Conservation (phyloP, 2,113 vertebrate genomes). For the Equus przewalskii region DNA sequence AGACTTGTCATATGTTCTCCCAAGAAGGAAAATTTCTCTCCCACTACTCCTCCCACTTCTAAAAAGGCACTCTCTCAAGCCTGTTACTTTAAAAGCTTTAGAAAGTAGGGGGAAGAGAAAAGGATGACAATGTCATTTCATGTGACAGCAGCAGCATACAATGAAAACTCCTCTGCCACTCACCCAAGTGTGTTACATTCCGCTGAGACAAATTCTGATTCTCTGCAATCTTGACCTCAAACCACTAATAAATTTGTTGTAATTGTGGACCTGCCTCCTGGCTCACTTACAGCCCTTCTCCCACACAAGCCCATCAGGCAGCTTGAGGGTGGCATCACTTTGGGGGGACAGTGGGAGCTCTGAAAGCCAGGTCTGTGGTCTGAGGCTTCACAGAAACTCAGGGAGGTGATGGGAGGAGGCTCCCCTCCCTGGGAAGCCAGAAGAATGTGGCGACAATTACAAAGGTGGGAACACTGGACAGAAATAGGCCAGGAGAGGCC, state of each 20-base stretch:
- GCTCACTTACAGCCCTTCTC: background rate
- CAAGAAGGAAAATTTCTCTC: conserved; percentile 13
- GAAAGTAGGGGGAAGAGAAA: background rate
- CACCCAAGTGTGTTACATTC: background rate
- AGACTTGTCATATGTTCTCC: background rate
- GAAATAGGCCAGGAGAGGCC: background rate
- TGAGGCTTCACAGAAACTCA: background rate
- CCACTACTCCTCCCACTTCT: background rate
- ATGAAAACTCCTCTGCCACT: background rate
- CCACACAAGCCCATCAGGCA: background rate
- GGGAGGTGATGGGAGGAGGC: background rate
- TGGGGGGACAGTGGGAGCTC: no score
- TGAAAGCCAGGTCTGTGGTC: background rate
- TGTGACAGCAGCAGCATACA: background rate
- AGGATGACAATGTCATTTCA: background rate
- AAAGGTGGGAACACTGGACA: background rate
- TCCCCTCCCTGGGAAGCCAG: background rate
- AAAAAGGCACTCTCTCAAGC: background rate
- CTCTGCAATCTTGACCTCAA: conserved; percentile 34
- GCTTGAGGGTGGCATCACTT: no score
- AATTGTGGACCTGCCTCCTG: background rate
- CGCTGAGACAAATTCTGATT: background rate
- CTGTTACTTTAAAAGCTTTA: conserved; percentile 27
- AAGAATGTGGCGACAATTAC: background rate
- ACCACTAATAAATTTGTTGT: background rate